Conservation (phyloP, 1,140 invertebrate genomes). For the Maniola jurtina region DNA sequence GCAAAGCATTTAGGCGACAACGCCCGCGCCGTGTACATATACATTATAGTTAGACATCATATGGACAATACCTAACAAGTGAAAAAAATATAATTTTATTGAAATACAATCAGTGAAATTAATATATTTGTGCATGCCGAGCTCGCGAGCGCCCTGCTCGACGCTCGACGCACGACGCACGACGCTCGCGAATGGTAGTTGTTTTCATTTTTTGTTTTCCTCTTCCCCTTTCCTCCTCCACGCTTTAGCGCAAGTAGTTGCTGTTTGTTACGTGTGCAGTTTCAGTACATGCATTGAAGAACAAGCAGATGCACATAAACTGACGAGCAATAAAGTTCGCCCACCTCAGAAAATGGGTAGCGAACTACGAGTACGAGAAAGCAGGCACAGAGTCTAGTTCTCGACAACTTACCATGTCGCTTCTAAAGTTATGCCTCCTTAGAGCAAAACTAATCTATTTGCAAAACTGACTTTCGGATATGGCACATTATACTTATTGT, state of each 20-base stretch:
- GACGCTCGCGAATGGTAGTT: conserved; percentile 29
- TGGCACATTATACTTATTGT: too few species aligned
- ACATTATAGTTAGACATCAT: conserved; percentile 67
- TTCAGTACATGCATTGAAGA: not conserved
- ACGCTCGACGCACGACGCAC: conserved; percentile 14
- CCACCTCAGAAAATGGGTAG: too few species aligned
- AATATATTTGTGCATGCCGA: conserved; percentile 37
- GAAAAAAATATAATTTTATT: conserved; percentile 72
- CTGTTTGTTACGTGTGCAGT: conserved; percentile 36
- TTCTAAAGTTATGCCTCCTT: too few species aligned
- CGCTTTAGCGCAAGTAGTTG: conserved; percentile 49
- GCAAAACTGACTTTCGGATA: too few species aligned
- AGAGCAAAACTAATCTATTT: too few species aligned
- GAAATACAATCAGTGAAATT: conserved; percentile 76
- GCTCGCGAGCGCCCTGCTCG: conserved; percentile 8
- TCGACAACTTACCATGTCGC: too few species aligned
- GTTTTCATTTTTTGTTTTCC: conserved; percentile 49
- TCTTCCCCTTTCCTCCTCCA: conserved; percentile 19
- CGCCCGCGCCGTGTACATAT: conserved; percentile 59
- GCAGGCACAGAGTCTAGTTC: too few species aligned
- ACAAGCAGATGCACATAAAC: not conserved
- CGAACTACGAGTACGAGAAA: too few species aligned
- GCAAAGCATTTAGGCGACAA: conserved; percentile 50
- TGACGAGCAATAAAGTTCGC: too few species aligned
- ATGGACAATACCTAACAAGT: conserved; percentile 78